phyloP scores from a whole-genome alignment of 2,888 invertebrate genomes.

The Zygothrica quintamaculata region DNA sequence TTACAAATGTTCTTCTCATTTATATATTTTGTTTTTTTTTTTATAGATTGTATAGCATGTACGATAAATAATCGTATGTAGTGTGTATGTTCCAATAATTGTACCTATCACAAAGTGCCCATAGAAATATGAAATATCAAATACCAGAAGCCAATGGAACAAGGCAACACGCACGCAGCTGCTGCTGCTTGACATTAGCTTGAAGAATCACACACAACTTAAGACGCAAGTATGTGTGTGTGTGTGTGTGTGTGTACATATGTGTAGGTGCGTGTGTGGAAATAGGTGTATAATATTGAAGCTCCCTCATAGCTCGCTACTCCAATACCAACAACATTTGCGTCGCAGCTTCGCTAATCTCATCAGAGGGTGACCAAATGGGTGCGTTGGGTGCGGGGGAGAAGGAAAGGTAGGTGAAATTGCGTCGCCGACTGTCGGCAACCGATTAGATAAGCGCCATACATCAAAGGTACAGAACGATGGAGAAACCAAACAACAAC shows the following conservation, averaged over 20 bases:
- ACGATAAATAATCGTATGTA: slow-evolving; percentile 45
- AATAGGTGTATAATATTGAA: not conserved
- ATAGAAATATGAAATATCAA: too few species aligned
- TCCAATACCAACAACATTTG: slow-evolving; percentile 20
- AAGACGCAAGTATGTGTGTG: not conserved
- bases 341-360: slow-evolving; percentile 68
- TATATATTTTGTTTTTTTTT: not conserved
- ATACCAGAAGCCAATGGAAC: slow-evolving; percentile 43
- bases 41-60: not conserved
- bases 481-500: slow-evolving; percentile 29
- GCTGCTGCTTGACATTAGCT: slow-evolving; percentile 28
- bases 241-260: slow-evolving; percentile 6
- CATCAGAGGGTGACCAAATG: slow-evolving; percentile 1
- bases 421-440: slow-evolving; percentile 31
- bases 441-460: slow-evolving; percentile 62
- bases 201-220: slow-evolving; percentile 18
- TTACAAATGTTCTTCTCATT: too few species aligned
- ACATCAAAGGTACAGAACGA: slow-evolving; percentile 55
- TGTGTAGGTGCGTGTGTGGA: slow-evolving; percentile 2
- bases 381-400: slow-evolving; percentile 4
- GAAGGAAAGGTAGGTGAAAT: slow-evolving; percentile 22
- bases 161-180: slow-evolving; percentile 21
- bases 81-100: slow-evolving; percentile 35
- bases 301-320: slow-evolving; percentile 3
- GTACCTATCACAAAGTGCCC: slow-evolving; percentile 31